Evolutionary conservation across 2,113 vertebrate species (phyloP), one percentile per base, ranked within the genome.

Genomic region (Mirounga angustirostris): DNA sequence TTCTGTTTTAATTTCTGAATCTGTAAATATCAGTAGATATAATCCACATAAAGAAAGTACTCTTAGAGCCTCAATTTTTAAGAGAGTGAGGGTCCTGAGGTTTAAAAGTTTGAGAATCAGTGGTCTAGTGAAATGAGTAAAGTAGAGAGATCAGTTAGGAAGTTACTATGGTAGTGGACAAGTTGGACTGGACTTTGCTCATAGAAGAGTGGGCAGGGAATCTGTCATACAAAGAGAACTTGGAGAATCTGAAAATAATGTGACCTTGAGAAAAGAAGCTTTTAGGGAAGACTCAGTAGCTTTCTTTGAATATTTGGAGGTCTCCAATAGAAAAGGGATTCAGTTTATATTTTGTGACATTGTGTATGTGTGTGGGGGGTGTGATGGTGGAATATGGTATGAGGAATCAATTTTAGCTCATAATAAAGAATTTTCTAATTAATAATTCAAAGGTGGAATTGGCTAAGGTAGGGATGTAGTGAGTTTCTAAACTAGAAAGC

Each of bases 281-380:
- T 69, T 69, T 26, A 61, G 58, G 43, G 65, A 94, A 86, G 61
- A 65, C 40, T 33, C 2, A 79, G 1, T 82, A 76, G 56, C 12
- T 82, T 1, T n/a, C 43, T 65, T 74, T 9, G 4, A 46, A 54
- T 81, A 90, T 84, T 58, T 80, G 54, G 71, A 58, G 24, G 7
- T 61, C 10, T 58, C 24, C 95, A 24, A 65, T 8, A 50, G 56
- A n/a, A 52, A 89, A 84, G 28, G 4, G 26, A n/a, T 74, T 43
- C 30, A 9, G 24, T 15, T 80, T 96, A 59, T 92, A 93, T 92
- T 78, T 59, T 96, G 33, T 95, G 54, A 83, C 36, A 22, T 54
- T 16, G 18, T 22, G 21, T 30, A 12, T 22, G 9, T 6, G 33
- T 28, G 33, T 65, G 5, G 50, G 24, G 36, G n/a, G 22, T 58